A percentile compares a stretch with the other conserved stretches of the same genome.
These are phyloP conservation scores for Dasyurus viverrinus DNA, from an alignment of 2,113 vertebrate species.

Conservation along the genomic window DNA sequence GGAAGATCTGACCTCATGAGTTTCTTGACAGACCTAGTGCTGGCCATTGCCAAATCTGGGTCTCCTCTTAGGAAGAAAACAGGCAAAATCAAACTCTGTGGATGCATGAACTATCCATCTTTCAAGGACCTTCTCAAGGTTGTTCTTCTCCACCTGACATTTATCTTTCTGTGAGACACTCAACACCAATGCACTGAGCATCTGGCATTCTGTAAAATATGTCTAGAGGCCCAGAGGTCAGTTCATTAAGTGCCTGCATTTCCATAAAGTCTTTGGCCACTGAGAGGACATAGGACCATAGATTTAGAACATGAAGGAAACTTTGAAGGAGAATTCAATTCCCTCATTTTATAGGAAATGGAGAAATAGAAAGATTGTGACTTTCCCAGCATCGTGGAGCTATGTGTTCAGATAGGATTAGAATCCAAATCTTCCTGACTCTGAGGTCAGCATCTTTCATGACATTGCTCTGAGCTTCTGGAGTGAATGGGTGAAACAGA, in stretches of 20 bases:
- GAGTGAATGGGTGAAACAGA: neutral
- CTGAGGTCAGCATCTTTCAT: neutral
- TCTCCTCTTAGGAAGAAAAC: conserved; percentile 44
- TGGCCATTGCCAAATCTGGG: conserved; percentile 41
- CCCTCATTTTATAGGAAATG: neutral
- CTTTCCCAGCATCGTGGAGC: neutral
- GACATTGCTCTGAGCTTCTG: neutral
- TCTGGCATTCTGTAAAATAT: neutral
- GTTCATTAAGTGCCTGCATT: neutral
- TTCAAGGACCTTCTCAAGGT: neutral
- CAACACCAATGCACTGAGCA: neutral
- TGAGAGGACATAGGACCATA: neutral
- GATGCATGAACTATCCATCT: neutral
- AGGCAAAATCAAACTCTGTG: neutral
- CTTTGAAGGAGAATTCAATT: neutral
- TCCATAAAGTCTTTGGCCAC: neutral
- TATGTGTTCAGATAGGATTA: neutral
- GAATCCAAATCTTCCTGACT: neutral
- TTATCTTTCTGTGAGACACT: neutral
- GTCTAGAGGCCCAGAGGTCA: neutral
- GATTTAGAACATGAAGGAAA: neutral
- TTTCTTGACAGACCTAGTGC: conserved; percentile 35
- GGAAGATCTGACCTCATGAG: neutral
- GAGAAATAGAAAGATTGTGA: neutral
- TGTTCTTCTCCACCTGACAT: conserved; percentile 6